phyloP scores from a whole-genome alignment of 2,113 vertebrate species.

The Vulpes ferrilata region DNA sequence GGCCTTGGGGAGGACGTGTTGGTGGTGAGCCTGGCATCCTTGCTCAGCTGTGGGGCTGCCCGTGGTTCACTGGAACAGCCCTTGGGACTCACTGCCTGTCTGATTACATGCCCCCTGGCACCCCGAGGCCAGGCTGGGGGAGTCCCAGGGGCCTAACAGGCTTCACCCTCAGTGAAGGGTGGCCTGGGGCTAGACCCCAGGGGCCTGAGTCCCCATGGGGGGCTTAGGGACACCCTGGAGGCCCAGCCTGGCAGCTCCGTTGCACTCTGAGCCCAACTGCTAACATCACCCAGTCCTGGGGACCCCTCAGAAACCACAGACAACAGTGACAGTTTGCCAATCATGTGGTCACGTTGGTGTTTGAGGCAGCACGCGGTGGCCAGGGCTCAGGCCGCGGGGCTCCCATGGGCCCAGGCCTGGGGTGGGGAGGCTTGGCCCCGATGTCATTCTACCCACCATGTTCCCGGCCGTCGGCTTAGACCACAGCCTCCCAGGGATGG shows the following conservation, averaged over 20 bases:
- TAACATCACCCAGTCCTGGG: background rate
- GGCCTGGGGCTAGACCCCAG: background rate
- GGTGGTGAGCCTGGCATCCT: background rate
- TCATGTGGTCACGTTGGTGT: background rate
- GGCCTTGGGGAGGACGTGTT: background rate
- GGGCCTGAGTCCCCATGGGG: too few species aligned
- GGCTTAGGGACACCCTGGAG: too few species aligned
- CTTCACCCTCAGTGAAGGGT: background rate
- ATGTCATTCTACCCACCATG: background rate
- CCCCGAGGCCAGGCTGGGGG: background rate
- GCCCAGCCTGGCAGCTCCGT: background rate
- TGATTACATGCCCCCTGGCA: background rate
- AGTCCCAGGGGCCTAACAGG: background rate
- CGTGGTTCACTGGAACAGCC: background rate
- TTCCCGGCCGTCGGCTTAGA: background rate
- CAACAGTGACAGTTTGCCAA: background rate
- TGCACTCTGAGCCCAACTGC: background rate
- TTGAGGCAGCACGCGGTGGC: fast-evolving
- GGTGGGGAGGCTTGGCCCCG: fast-evolving
- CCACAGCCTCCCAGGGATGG: background rate
- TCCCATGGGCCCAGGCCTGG: background rate
- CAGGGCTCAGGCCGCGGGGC: background rate
- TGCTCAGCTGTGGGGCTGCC: background rate
- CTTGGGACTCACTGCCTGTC: background rate
- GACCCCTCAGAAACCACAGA: background rate